Base-by-base conservation (phyloP, 2,113 vertebrate species). In the Emydocephalus ijimae region DNA sequence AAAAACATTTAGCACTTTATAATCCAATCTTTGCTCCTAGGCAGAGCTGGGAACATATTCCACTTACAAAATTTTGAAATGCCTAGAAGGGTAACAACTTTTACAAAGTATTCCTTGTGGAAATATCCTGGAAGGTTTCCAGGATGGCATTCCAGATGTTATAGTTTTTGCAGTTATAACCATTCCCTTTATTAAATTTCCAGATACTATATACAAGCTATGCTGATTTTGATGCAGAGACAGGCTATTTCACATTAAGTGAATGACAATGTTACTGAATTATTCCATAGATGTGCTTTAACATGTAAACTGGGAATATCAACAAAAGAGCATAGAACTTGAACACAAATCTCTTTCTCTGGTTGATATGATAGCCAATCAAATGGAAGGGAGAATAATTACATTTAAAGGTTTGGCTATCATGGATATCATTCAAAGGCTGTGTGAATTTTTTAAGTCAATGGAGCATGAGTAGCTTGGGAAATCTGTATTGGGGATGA, bases 1-100 rank as follows among this genome's bases (percentile, higher is more conserved):
- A 98, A 98, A 98, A 97, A 96, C 97, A 97, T 98, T 98, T 98
- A 98, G 97, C 97, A 97, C 97, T 97, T 97, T 98, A 97, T 98
- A 98, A 98, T 98, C 98, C 97, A 97, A 97, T 98, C 97, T 98
- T 95, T 97, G 96, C 96, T 97, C 95, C 96, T 97, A 95, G 97
- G 95, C 95, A 96, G 95, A 96, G 95, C 96, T 97, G 97, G 97
- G 97, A 98, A 97, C 93, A 0, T 91, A 96, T 95, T 97, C 95
- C 96, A 91, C 95, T 97, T 96, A 97, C 96, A 96, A 55, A 96
- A 96, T 95, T 96, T 95, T 96, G 95, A 95, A 97, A 97, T 96
- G 96, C 96, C 96, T 96, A 93, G 97, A 97, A 97, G 95, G 96
- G 97, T 97, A 97, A 98, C 97, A 97, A 97, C 95, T 98, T 98